phyloP scores from a whole-genome alignment of 30 jellyfish, hydroid and myxozoan genomes.

The Nemopilema nomurai region DNA sequence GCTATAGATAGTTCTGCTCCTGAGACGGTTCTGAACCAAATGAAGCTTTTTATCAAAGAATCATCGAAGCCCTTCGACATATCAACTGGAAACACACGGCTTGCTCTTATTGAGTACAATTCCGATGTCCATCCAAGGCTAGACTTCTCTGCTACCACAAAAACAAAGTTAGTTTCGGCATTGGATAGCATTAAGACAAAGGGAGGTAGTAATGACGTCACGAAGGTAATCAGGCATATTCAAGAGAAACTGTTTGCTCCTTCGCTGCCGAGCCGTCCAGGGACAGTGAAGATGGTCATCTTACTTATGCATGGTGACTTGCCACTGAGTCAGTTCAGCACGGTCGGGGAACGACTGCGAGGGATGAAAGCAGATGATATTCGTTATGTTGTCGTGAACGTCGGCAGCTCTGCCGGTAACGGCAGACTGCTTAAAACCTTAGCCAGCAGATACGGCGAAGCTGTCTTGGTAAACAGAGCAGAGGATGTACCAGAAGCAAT shows the following conservation, averaged over 20 bases:
- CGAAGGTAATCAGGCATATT: slow-evolving; percentile 29
- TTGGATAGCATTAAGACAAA: slow-evolving; percentile 25
- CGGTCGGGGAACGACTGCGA: background rate
- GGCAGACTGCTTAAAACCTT: background rate
- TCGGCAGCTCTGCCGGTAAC: slow-evolving; percentile 23
- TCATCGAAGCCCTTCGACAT: slow-evolving; percentile 25
- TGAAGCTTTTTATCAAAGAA: slow-evolving; percentile 35
- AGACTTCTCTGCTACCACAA: background rate
- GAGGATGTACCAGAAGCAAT: slow-evolving; percentile 33
- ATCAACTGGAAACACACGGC: slow-evolving; percentile 15
- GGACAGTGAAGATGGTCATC: slow-evolving; percentile 30
- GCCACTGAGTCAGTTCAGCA: background rate
- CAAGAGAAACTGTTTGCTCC: slow-evolving; percentile 1
- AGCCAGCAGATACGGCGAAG: slow-evolving; percentile 31
- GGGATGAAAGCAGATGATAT: slow-evolving; percentile 21
- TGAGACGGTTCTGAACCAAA: background rate
- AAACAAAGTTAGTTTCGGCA: slow-evolving; percentile 17
- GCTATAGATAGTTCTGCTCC: slow-evolving; percentile 58
- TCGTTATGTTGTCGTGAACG: slow-evolving; percentile 19
- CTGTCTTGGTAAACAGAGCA: background rate
- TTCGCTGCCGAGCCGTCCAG: slow-evolving; percentile 11
- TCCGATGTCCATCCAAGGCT: background rate
- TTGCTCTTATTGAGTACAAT: slow-evolving; percentile 31
- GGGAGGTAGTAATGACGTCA: slow-evolving; percentile 37
- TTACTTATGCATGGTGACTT: slow-evolving; percentile 39